Evolutionary conservation across 2,797 vertebrate genomes (phyloP).

Genomic region (Chromobotia macracanthus): DNA sequence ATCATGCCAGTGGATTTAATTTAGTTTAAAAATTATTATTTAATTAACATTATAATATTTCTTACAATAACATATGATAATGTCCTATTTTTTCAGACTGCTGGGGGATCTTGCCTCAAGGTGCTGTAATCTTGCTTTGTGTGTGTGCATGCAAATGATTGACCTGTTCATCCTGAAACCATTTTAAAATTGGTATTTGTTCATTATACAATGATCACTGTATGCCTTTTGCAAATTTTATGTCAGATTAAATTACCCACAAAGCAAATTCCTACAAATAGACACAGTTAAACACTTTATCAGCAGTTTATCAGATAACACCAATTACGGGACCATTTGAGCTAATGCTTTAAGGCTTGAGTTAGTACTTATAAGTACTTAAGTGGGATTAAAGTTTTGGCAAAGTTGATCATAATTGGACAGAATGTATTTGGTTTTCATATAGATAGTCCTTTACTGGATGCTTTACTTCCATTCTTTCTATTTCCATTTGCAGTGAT

Average conservation of each 20-base stretch:
- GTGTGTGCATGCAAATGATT: neutral
- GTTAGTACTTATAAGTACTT: constrained; percentile 8
- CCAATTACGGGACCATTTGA: constrained; percentile 21
- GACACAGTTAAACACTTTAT: too few species aligned
- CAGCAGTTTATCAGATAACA: constrained; percentile 29
- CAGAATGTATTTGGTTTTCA: neutral
- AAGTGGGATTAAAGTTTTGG: constrained; percentile 16
- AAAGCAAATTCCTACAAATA: constrained; percentile 27
- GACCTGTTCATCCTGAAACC: neutral
- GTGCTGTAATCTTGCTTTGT: constrained; percentile 69
- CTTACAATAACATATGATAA: constrained; percentile 31
- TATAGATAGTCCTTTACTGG: neutral
- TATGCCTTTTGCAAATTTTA: neutral
- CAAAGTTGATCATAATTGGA: neutral
- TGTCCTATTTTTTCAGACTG: constrained; percentile 76
- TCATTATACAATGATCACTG: neutral
- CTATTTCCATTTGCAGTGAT: constrained; percentile 74
- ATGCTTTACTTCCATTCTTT: constrained; percentile 3
- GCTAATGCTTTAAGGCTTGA: constrained; percentile 18
- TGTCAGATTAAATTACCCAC: neutral
- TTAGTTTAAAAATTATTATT: neutral
- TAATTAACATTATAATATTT: neutral
- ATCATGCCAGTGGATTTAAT: too few species aligned
- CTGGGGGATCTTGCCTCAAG: constrained; percentile 94
- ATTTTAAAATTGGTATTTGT: neutral